Conservation (phyloP, 92 coral and sea anemone species). For the Diadumene lineata region DNA sequence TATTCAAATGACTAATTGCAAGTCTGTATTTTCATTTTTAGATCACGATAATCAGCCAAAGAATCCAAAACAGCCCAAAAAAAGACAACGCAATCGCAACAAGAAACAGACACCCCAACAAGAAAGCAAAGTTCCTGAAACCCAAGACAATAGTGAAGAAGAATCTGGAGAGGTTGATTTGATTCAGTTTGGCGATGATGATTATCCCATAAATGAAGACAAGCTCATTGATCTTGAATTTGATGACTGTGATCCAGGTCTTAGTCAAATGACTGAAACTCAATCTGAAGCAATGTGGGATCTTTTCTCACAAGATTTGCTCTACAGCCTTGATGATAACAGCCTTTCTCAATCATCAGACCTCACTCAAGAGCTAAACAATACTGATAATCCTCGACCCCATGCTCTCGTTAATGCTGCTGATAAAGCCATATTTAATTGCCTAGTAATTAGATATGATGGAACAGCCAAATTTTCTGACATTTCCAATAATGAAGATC, state of each 20-base stretch:
- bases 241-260: slow-evolving; percentile 15
- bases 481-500: slow-evolving; percentile 39
- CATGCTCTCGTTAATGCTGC: slow-evolving; percentile 2
- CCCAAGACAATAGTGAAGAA: slow-evolving; percentile 2
- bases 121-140: background rate
- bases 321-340: slow-evolving; percentile 5
- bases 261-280: slow-evolving; percentile 24
- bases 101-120: background rate
- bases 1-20: too few species aligned
- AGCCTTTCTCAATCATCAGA: slow-evolving; percentile 8
- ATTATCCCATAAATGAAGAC: slow-evolving; percentile 2
- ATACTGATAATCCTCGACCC: background rate
- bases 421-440: slow-evolving; percentile 46
- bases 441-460: slow-evolving; percentile 39
- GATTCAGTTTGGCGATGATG: slow-evolving; percentile 36
- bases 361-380: background rate
- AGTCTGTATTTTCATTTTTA: background rate
- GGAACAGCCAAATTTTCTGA: slow-evolving; percentile 52
- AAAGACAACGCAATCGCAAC: background rate
- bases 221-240: slow-evolving; percentile 32
- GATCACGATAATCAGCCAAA: background rate
- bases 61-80: background rate
- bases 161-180: slow-evolving; percentile 22
- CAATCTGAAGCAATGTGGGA: slow-evolving; percentile 47
- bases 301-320: slow-evolving; percentile 20